Evolutionary conservation across 2,113 vertebrate genomes (phyloP), one percentile per base, ranked within the genome.

Genomic region (Eclectus roratus): DNA sequence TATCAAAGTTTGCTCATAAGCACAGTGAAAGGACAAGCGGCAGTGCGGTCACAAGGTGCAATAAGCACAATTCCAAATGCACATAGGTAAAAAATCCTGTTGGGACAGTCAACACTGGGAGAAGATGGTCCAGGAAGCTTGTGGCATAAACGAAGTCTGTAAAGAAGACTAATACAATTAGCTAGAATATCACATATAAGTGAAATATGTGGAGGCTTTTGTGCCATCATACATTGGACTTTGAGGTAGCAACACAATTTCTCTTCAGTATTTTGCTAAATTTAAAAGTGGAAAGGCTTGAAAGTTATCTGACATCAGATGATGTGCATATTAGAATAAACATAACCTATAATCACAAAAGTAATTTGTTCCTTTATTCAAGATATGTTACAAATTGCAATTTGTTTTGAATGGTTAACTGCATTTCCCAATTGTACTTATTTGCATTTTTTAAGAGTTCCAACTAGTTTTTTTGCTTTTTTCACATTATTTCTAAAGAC

Each of bases 101-200:
- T 73, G 2, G 17, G 11, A 14, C 31, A 44, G 39, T n/a, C n/a
- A 73, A 18, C 3, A 19, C 0, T 0, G 33, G 28, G 24, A 91
- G 19, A 46, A 46, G 19, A 28, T 10, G 53, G 28, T 33, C 21
- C 43, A 88, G 70, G 5, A 10, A 76, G 6, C 13, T 4, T 80
- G 44, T 37, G 15, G 13, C 69, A 68, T 53, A 88, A 81, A 18
- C 17, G 79, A 77, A 72, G 41, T n/a, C 14, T n/a, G 4, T 20
- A 69, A 17, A 46, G 23, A 78, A 66, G 19, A 77, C 2, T 2
- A 80, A 79, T 29, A 64, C 5, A 71, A 28, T 41, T 58, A 37
- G 12, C 25, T 49, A 73, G 28, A 60, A 3, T 7, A 58, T 47
- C 20, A 60, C 4, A 79, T 1, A 2, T 7, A 49, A 71, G 11